Base-by-base conservation (phyloP, 2,113 vertebrate species). In the Asarcornis scutulata region DNA sequence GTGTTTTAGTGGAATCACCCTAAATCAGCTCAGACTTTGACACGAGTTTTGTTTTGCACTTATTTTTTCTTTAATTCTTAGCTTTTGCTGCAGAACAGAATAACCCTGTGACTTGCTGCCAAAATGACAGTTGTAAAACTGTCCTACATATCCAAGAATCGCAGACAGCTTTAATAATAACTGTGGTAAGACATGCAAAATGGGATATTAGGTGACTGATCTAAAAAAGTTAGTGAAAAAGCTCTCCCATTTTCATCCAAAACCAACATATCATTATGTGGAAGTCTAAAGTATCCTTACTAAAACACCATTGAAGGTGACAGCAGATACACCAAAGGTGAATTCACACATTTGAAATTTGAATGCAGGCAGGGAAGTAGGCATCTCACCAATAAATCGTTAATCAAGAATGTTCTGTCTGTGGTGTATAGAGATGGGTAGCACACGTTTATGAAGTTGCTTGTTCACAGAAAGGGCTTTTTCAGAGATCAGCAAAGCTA, bases 261-360 rank as follows among this genome's bases (percentile, higher is more conserved):
- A 44, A 6, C 25, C 31, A 29, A 12, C n/a, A 9, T 36, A 8
- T 4, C n/a, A 15, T 48, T 23, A 2, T 5, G 2, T 7, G 8
- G 25, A 34, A 69, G 5, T 7, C 46, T 38, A 7, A 36, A 72
- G 34, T 15, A 14, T 27, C 34, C 42, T 34, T 29, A 6, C 12
- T n/a, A 6, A 9, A 15, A 6, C 40, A 5, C 23, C 20, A 4
- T 2, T 18, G 42, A 27, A 59, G 17, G 44, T 32, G 53, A 17
- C 21, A 29, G 53, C 42, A 22, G 7, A 9, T 36, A 36, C 20
- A 25, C 18, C 20, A 8, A 6, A 52, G 62, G 7, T 36, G 36
- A 44, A 44, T 59, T 52, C 50, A 13, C 31, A 12, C 1, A 1
- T 34, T 50, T 34, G 34, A 82, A 32, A 50, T 32, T 14, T 58